Evolutionary conservation across 2,888 invertebrate species (phyloP), one percentile per base, ranked within the genome.

Genomic region (Microctonus aethiopoides): DNA sequence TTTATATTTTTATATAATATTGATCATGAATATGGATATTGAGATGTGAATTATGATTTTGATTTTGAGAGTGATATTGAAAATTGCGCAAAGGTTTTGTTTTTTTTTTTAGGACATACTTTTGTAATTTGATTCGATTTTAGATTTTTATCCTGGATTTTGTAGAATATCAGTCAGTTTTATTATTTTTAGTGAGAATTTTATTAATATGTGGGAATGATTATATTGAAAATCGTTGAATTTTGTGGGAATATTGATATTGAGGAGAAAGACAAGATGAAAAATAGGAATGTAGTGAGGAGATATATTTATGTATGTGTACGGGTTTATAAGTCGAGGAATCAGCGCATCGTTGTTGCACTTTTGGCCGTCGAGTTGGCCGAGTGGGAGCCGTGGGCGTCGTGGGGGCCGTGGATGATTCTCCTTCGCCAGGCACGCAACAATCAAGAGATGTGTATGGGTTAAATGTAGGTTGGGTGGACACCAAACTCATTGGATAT

Each of bases 341-440:
- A 74, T 74, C 62, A 68, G 70, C 71, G 72, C 59, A 69, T 73
- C 72, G 70, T 51, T 71, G 74, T 68, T 78, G 77, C 77, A 78
- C 75, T 75, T 77, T 77, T 76, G 76, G 76, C 77, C 65, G 70
- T 72, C 57, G 62, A 70, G 64, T 70, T 72, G 59, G 67, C 70
- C 68, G 75, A 76, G 81, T 81, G 78, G 82, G 79, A 78, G 80
- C 78, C 76, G 79, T 75, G 79, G 78, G 78, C 78, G 78, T 78
- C 75, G 76, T 69, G 74, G 75, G 77, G 76, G 75, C 67, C 68
- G 66, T 24, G 56, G 76, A 76, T 79, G n/a, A n/a, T n/a, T 76
- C 75, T 76, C 70, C 76, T 76, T 76, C 71, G 72, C 71, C 71
- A 76, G 75, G 76, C 73, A 76, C 72, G 72, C 77, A 73, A 75